Base-by-base conservation (phyloP, 1,140 invertebrate species). In the Leptopilina boulardi region DNA sequence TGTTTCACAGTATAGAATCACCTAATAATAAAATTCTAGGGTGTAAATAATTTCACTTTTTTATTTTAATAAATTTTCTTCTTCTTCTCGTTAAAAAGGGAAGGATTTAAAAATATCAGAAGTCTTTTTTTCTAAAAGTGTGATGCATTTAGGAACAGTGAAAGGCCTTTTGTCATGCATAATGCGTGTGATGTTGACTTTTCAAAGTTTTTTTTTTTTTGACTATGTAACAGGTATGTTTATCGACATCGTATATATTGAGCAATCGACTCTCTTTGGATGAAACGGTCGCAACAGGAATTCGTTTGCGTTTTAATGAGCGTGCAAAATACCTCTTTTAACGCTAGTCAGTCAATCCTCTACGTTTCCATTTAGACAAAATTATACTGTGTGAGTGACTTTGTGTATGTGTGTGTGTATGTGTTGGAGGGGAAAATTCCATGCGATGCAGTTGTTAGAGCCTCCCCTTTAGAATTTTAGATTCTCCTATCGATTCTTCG, bases 251-350 rank as follows among this genome's bases (percentile, higher is more conserved):
- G 21, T 9, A 21, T n/a, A n/a, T 30, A 26, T 23, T 66, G 23
- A 66, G 56, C 78, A 77, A 73, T 73, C 66, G 75, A 74, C 44
- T 54, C 44, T 54, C 44, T 54, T 54, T 51, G 72, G 71, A 19
- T 71, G 71, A 66, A 71, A 75, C 73, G 42, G 70, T 30, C 21
- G 70, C 71, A 74, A 80, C 70, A 59, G 78, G 82, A 84, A 84
- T 84, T 84, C 83, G 80, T 84, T 84, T 84, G 80, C 82, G 78
- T 84, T 84, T 84, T 84, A 84, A 84, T 82, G 82, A 83, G 84
- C 78, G 78, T 78, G 78, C 80, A 80, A 84, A 76, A 75, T 84
- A 19, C 72, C 77, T 72, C 71, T 71, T 79, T 75, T 70, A 59
- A 26, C 23, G 76, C 75, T 73, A 74, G 82, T 54, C 77, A 44